Conservation (phyloP, 2,888 invertebrate genomes). For the Nebria brevicollis region DNA sequence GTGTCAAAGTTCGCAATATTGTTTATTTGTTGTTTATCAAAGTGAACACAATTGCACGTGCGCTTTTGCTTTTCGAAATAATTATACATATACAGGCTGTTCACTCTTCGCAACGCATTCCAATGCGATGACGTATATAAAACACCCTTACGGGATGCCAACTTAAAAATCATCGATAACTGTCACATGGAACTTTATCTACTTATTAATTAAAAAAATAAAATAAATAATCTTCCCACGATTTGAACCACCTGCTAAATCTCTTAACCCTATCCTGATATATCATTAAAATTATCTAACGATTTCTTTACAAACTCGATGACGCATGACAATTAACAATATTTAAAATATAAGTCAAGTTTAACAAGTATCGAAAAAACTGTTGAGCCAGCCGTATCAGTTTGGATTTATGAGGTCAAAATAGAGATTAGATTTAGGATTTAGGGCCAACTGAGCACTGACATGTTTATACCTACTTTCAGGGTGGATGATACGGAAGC, state of each 20-base stretch:
- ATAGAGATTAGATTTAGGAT: constrained; percentile 40
- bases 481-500: constrained; percentile 22
- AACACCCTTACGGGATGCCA: too few species aligned
- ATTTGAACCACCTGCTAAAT: constrained; percentile 32
- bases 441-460: constrained; percentile 24
- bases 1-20: not conserved
- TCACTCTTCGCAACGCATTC: too few species aligned
- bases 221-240: constrained; percentile 5
- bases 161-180: too few species aligned
- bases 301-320: constrained; percentile 26
- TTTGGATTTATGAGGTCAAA: constrained; percentile 32
- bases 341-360: constrained; percentile 4
- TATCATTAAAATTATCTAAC: constrained; percentile 29
- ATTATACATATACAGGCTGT: not conserved
- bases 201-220: not conserved
- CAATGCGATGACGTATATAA: too few species aligned
- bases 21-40: not conserved
- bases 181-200: too few species aligned
- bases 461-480: constrained; percentile 38
- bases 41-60: not conserved
- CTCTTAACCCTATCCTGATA: constrained; percentile 5
- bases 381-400: not conserved
- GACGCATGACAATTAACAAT: constrained; percentile 34
- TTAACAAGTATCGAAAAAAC: constrained; percentile 3
- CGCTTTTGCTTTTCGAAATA: not conserved